Evolutionary conservation across 2,797 vertebrate species (phyloP), one percentile per base, ranked within the genome.

Genomic region (Peromyscus melanophrys): DNA sequence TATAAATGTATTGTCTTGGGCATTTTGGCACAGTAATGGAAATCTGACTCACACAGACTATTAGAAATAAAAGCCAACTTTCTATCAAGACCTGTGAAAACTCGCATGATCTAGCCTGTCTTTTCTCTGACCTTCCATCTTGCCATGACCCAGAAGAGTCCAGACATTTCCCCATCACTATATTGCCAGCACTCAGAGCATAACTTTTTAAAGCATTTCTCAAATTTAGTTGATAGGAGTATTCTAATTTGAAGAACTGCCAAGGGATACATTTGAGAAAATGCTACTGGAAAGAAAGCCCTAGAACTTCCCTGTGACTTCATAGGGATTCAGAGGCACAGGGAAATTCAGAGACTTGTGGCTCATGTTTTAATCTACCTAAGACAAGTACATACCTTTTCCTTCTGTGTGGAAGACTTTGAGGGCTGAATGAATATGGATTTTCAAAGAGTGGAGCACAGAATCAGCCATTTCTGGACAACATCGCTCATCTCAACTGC

Each of bases 211-310:
- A 92, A 91, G 43, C 46, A 55, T 83, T 92, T 96, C n/a, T 81
- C n/a, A 89, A 92, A 65, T 49, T 65, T 73, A 27, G 19, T 94
- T 80, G 27, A 90, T 83, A 13, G 31, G 82, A 21, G 57, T 83
- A 94, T 71, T 83, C 23, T 86, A 67, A 71, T 83, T 80, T 77
- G 40, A 94, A 87, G 88, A 94, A 7, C 12, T 89, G 57, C 63
- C 37, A 43, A 52, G 29, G 43, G 76, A 71, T 17, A 93, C n/a
- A 67, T 80, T 94, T 95, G 78, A 85, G 77, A 93, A 97, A 95
- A 94, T 67, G 21, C 5, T 59, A 40, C 7, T 89, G 69, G 88
- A 81, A 31, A 92, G 94, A 82, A 96, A 96, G n/a, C 27, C 29
- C 81, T 92, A 73, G 71, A 59, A 78, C 57, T 93, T 92, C 81